Percentiles rank a stretch among this genome's conserved stretches.
Evolutionary conservation across 2,888 invertebrate species (phyloP).

Genomic region (Polymixis lichenea): DNA sequence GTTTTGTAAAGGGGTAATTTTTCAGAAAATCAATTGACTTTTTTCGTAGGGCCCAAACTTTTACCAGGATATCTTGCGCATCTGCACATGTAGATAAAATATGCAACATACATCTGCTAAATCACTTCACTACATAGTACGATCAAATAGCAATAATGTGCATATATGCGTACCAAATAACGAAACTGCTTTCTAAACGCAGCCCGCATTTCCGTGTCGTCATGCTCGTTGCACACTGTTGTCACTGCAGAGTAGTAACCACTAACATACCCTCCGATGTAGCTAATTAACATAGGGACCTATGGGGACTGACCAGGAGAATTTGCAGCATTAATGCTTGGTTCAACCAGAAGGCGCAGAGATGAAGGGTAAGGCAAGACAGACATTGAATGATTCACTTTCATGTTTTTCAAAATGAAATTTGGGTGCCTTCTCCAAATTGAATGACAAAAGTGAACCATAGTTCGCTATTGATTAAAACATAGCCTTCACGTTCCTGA

Average conservation of each 20-base stretch:
- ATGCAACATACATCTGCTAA: background rate
- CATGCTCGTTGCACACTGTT: constrained; percentile 71
- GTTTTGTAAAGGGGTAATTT: background rate
- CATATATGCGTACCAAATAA: constrained; percentile 63
- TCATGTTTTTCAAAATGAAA: background rate
- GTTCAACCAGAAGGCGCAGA: background rate
- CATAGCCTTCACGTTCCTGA: background rate
- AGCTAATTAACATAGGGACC: constrained; percentile 41
- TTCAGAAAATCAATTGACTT: background rate
- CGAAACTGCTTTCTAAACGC: constrained; percentile 77
- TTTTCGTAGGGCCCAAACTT: background rate
- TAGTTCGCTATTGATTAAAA: background rate
- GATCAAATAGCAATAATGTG: constrained; percentile 50
- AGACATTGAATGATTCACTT: background rate
- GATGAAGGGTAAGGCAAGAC: background rate
- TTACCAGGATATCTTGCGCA: background rate
- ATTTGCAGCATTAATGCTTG: background rate
- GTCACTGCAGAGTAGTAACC: constrained; percentile 62
- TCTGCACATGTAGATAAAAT: background rate
- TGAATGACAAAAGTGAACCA: background rate
- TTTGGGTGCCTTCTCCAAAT: background rate
- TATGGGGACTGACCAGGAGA: constrained; percentile 26
- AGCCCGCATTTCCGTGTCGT: constrained; percentile 78
- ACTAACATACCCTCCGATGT: constrained; percentile 29
- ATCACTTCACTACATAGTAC: constrained; percentile 27